These are phyloP conservation scores for Theonella swinhoei DNA, from an alignment of 37 sponge, comb jelly and placozoan species.

Conservation along the genomic window DNA sequence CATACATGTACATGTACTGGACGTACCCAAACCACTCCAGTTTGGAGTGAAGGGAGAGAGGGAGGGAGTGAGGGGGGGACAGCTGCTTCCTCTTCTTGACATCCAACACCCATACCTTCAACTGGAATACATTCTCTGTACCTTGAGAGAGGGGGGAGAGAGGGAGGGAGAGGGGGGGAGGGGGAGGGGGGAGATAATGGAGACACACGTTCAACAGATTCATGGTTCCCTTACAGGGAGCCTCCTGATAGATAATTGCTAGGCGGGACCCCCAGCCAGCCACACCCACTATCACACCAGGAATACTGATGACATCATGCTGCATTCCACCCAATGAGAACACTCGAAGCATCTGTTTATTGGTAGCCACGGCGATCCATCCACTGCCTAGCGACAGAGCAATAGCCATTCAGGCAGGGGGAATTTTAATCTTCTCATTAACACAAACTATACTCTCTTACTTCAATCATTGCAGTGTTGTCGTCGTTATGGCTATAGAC, in stretches of 20 bases:
- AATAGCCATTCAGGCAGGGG: slow-evolving; percentile 38
- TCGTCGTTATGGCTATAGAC: slow-evolving; percentile 68
- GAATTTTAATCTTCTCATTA: slow-evolving; percentile 68
- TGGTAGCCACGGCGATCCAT: slow-evolving; percentile 85
- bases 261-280: slow-evolving; percentile 52
- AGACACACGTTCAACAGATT: no score
- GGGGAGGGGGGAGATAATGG: no score
- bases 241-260: slow-evolving; percentile 56
- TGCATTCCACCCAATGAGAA: slow-evolving; percentile 81
- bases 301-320: slow-evolving; percentile 56
- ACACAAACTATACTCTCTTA: no score
- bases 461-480: slow-evolving; percentile 51
- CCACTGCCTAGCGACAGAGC: slow-evolving; percentile 50
- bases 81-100: slow-evolving; percentile 42
- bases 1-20: no score
- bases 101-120: slow-evolving; percentile 64
- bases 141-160: slow-evolving; percentile 24
- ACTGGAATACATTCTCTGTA: slow-evolving; percentile 37
- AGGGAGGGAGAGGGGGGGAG: no score
- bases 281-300: slow-evolving; percentile 62
- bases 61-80: slow-evolving; percentile 61
- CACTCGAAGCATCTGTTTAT: slow-evolving; percentile 45
- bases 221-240: background rate
- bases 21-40: slow-evolving; percentile 80
- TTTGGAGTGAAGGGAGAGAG: slow-evolving; percentile 48